Percentiles rank a stretch among this genome's conserved stretches.
Conservation (phyloP, 2,888 invertebrate genomes). For the Ditula angustiorana region DNA sequence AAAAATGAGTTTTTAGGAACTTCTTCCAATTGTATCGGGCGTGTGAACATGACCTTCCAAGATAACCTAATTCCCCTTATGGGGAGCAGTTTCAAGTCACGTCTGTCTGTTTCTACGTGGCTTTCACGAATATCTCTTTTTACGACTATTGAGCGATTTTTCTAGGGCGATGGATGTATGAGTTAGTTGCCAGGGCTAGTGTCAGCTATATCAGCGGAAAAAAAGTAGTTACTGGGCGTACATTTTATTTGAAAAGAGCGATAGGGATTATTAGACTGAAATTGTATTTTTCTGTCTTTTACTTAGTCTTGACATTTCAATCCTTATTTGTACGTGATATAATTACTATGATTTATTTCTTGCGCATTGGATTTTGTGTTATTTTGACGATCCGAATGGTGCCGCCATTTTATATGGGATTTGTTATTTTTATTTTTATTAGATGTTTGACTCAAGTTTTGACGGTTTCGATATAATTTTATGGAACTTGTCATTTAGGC, state of each 20-base stretch:
- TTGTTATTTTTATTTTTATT: too few species aligned
- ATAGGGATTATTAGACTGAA: background rate
- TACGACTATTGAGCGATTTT: constrained; percentile 9
- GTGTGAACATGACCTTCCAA: background rate
- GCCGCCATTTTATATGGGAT: too few species aligned
- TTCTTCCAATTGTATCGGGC: background rate
- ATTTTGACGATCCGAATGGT: too few species aligned
- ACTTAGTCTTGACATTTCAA: too few species aligned
- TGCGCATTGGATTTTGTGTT: too few species aligned
- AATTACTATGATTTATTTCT: too few species aligned
- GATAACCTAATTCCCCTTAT: constrained; percentile 2
- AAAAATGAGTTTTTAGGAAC: background rate
- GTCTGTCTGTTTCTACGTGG: background rate
- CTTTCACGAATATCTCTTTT: background rate
- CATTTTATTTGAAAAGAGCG: background rate
- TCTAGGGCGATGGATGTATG: background rate
- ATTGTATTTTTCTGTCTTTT: too few species aligned
- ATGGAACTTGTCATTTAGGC: too few species aligned
- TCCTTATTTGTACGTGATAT: too few species aligned
- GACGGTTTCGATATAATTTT: too few species aligned
- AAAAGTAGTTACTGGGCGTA: background rate
- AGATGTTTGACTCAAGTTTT: too few species aligned
- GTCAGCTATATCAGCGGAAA: background rate
- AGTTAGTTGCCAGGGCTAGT: background rate
- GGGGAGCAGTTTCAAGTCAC: constrained; percentile 12